Evolutionary conservation across 2,888 invertebrate genomes (phyloP), one percentile per base, ranked within the genome.

Genomic region (Orthosia incerta): DNA sequence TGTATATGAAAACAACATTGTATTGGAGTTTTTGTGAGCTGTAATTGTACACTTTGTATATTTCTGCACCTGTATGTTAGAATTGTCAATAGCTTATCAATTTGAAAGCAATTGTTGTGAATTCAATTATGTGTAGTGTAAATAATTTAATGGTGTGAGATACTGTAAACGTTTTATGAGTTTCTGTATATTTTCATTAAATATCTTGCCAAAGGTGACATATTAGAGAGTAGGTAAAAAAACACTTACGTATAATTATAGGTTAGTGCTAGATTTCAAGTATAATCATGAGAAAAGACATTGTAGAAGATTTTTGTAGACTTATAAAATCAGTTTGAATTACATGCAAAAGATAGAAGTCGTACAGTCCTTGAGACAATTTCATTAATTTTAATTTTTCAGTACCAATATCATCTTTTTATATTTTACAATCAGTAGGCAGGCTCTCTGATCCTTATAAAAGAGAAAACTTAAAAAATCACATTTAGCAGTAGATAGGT

Each of bases 11-110:
- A 60, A 61, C 16, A 3, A 55, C 12, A 48, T 59, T 74, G 57
- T 74, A 53, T 46, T 48, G 39, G 45, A 56, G 39, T 76, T 71
- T 63, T 69, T 67, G 18, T 51, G 20, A 51, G 18, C 12, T 68
- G n/a, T 79, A 26, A 68, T 66, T 82, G 51, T 57, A 31, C 63
- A 76, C 61, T 26, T 59, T 71, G 62, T 68, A 69, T 66, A 67
- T 62, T 59, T 66, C 76, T 48, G 71, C 81, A 84, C 71, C 23
- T 66, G 2, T 18, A 1, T 64, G 81, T 68, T 31, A 75, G 45
- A 70, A 59, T 61, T 66, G 31, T 68, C 39, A 59, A 56, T 46
- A 20, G 68, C 64, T 53, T 73, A 62, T 64, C 55, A 57, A 57
- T 62, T 73, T 55, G 23, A 68, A 73, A 83, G 50, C 18, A 16